Evolutionary conservation across 2,797 vertebrate genomes (phyloP).

Genomic region (Denticeps clupeoides): DNA sequence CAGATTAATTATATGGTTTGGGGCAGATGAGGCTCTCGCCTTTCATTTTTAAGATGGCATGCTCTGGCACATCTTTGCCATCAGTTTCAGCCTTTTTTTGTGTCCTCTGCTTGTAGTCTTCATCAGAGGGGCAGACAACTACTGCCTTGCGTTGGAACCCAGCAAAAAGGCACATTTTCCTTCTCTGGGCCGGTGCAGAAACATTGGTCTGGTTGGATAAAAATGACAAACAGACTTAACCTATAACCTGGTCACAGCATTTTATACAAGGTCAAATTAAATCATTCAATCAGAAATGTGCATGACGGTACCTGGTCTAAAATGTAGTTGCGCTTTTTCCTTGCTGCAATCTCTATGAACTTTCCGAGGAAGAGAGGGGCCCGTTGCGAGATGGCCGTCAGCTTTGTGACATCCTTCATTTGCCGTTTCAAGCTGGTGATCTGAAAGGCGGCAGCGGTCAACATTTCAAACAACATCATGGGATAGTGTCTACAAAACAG

Average conservation of each 20-base stretch:
- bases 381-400: conserved; percentile 85
- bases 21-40: conserved; percentile 45
- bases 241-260: too few species aligned
- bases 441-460: conserved; percentile 39
- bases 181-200: conserved; percentile 91
- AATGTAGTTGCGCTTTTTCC: conserved; percentile 87
- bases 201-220: conserved; percentile 75
- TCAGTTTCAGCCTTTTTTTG: conserved; percentile 96
- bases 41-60: conserved; percentile 97
- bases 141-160: conserved; percentile 96
- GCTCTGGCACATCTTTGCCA: conserved; percentile 93
- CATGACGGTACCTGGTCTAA: conserved; percentile 55
- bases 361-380: conserved; percentile 88
- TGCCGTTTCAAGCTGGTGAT: conserved; percentile 90
- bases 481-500: conserved; percentile 32
- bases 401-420: conserved; percentile 84
- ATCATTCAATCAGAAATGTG: too few species aligned
- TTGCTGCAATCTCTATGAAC: conserved; percentile 81
- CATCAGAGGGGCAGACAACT: conserved; percentile 89
- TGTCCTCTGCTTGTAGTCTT: conserved; percentile 86
- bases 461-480: too few species aligned
- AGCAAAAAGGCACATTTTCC: conserved; percentile 98
- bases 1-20: too few species aligned
- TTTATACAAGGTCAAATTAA: too few species aligned
- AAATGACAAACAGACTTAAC: too few species aligned